Evolutionary conservation across 2,888 invertebrate species (phyloP).

Genomic region (Acrocera orbiculus): DNA sequence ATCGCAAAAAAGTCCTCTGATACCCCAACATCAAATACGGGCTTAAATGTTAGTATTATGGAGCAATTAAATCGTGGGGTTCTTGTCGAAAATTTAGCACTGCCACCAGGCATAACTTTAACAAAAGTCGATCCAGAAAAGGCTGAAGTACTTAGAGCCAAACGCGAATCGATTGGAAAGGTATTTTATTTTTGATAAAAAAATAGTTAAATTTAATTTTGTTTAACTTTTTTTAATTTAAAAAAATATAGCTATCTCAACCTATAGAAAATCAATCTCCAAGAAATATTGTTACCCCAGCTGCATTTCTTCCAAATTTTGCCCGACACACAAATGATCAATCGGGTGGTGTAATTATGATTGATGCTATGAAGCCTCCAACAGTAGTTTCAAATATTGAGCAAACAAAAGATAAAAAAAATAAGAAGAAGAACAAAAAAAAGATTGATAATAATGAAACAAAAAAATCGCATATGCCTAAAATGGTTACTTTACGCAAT

Average conservation of each 20-base stretch:
- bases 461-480: conserved; percentile 31
- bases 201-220: background rate
- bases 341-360: conserved; percentile 28
- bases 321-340: conserved; percentile 17
- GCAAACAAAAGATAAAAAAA: conserved; percentile 17
- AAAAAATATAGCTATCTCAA: conserved; percentile 12
- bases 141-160: conserved; percentile 26
- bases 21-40: too few species aligned
- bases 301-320: too few species aligned
- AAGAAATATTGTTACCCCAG: conserved; percentile 1
- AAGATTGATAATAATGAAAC: conserved; percentile 7
- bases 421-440: conserved; percentile 18
- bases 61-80: conserved; percentile 31
- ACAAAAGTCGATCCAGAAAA: conserved; percentile 46
- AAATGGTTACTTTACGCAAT: conserved; percentile 61
- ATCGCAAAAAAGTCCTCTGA: conserved; percentile 6
- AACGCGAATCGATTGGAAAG: conserved; percentile 28
- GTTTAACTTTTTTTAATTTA: conserved; percentile 4
- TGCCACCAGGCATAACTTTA: conserved; percentile 68
- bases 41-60: conserved; percentile 28
- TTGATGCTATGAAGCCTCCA: conserved; percentile 19
- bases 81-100: conserved; percentile 41
- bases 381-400: background rate
- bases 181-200: conserved; percentile 11
- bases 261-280: conserved; percentile 9